These are phyloP conservation scores for Ceratothoa steindachneri DNA, from an alignment of 2,888 invertebrate species.

Conservation along the genomic window DNA sequence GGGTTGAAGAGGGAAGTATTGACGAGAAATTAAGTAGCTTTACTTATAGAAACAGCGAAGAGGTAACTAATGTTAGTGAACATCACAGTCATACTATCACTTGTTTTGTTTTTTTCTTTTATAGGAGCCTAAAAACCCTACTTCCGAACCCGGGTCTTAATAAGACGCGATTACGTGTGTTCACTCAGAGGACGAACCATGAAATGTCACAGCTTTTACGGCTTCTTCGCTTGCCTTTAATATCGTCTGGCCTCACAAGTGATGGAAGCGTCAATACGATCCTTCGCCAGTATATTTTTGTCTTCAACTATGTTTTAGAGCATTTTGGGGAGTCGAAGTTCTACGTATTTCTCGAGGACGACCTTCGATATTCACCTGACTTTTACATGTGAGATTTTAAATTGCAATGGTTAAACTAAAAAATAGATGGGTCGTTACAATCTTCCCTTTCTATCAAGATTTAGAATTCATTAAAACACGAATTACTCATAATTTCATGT, in stretches of 20 bases:
- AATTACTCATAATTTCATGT: too few relatives aligned
- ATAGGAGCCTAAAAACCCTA: neutral
- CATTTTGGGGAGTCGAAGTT: neutral
- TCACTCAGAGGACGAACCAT: neutral
- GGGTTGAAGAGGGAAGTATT: too few relatives aligned
- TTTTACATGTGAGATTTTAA: constrained; percentile 23
- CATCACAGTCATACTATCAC: too few relatives aligned
- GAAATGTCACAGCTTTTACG: neutral
- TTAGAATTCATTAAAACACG: too few relatives aligned
- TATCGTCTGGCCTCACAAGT: neutral
- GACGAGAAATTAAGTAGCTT: too few relatives aligned
- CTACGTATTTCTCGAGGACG: constrained; percentile 32
- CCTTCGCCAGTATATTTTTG: constrained; percentile 4
- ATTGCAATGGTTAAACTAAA: too few relatives aligned
- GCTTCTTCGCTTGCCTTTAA: neutral
- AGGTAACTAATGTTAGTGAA: too few relatives aligned
- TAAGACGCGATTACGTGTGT: neutral
- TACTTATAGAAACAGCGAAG: too few relatives aligned
- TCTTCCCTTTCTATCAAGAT: too few relatives aligned
- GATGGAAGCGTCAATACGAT: neutral
- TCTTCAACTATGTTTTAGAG: neutral
- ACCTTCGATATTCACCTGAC: constrained; percentile 23
- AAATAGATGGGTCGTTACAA: too few relatives aligned
- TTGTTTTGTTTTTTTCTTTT: neutral
- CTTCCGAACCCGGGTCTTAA: neutral